Percentiles rank a stretch among this genome's conserved stretches.
Evolutionary conservation across 2,888 invertebrate genomes (phyloP).

Genomic region (Merodon equestris): DNA sequence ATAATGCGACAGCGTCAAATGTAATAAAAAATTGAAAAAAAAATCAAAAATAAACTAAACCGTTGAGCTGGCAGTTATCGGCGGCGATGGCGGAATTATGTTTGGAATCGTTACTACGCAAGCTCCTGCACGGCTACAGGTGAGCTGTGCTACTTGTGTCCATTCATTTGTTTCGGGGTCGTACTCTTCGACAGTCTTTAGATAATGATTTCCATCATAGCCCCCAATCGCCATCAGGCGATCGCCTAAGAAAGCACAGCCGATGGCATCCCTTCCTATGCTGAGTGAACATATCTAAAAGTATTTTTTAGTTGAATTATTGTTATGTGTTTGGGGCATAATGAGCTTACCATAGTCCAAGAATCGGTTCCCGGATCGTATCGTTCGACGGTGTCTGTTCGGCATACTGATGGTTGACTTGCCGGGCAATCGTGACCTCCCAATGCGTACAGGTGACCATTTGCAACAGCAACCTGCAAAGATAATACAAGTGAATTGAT

Average conservation of each 20-base stretch:
- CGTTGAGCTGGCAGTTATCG: conserved; percentile 76
- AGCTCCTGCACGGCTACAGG: conserved; percentile 92
- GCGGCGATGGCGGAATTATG: conserved; percentile 76
- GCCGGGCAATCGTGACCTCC: conserved; percentile 97
- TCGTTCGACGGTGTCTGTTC: conserved; percentile 94
- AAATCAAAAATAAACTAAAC: conserved; percentile 75
- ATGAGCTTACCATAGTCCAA: conserved; percentile 88
- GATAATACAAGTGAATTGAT: too few species aligned
- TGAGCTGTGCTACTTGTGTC: conserved; percentile 88
- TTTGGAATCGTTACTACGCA: conserved; percentile 87
- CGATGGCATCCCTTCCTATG: conserved; percentile 92
- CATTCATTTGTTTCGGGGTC: conserved; percentile 91
- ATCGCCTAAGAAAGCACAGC: conserved; percentile 90
- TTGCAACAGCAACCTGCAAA: conserved; percentile 86
- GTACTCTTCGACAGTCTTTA: conserved; percentile 93
- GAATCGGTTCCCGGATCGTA: conserved; percentile 88
- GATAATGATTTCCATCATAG: conserved; percentile 93
- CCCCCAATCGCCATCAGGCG: conserved; percentile 90
- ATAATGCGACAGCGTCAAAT: conserved; percentile 20
- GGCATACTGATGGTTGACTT: conserved; percentile 88
- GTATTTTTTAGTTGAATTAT: neutral
- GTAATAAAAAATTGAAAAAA: conserved; percentile 28
- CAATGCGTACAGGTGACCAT: conserved; percentile 93
- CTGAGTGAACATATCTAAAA: conserved; percentile 86
- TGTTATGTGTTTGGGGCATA: too few species aligned